Percentiles rank a stretch among this genome's conserved stretches.
phyloP scores from a whole-genome alignment of 2,888 invertebrate genomes.

The Luffia ferchaultella region DNA sequence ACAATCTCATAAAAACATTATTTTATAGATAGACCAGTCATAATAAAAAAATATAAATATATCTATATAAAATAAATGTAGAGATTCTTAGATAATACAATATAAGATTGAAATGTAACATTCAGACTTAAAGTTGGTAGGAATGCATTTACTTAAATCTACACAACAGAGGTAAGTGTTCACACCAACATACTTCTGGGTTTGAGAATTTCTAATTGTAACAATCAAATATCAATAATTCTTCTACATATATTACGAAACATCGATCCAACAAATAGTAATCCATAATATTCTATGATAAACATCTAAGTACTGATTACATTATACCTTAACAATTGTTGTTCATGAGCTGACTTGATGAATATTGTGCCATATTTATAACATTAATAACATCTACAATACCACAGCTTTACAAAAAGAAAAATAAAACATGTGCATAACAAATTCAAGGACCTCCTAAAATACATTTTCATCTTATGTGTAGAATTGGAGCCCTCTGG shows the following conservation, averaged over 20 bases:
- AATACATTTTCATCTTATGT: neutral
- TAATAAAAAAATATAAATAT: slow-evolving; percentile 39
- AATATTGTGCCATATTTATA: slow-evolving; percentile 47
- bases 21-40: slow-evolving; percentile 47
- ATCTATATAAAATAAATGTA: slow-evolving; percentile 51
- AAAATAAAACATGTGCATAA: slow-evolving; percentile 4
- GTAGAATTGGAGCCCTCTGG: slow-evolving; percentile 1
- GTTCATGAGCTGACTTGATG: slow-evolving; percentile 62
- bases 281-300: slow-evolving; percentile 31
- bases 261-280: slow-evolving; percentile 21
- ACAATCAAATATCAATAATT: neutral
- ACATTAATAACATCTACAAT: slow-evolving; percentile 20
- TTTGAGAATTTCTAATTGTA: slow-evolving; percentile 2
- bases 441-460: neutral
- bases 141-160: slow-evolving; percentile 61
- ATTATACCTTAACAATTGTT: slow-evolving; percentile 1
- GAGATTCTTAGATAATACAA: slow-evolving; percentile 50
- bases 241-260: slow-evolving; percentile 23
- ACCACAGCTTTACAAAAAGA: neutral
- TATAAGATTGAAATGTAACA: slow-evolving; percentile 55
- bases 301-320: slow-evolving; percentile 2
- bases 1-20: slow-evolving; percentile 1
- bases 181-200: slow-evolving; percentile 36
- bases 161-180: slow-evolving; percentile 36
- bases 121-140: slow-evolving; percentile 54